Base-by-base conservation (phyloP, 2,888 invertebrate species). In the Agelastica alni region DNA sequence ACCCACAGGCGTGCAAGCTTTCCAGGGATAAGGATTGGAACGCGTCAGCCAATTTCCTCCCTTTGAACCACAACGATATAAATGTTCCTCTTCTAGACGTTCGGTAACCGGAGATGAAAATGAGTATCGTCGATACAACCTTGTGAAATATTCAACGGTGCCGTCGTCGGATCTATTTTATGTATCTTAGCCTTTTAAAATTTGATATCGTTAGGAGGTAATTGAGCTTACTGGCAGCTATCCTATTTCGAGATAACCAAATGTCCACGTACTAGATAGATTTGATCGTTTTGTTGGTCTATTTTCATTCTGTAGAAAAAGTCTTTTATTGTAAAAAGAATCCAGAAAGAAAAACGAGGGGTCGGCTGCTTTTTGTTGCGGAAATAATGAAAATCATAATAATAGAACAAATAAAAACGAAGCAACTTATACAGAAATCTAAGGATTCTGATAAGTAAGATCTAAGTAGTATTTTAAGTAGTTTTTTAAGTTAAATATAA, bases 31-130 rank as follows among this genome's bases (percentile, higher is more conserved):
- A 51, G 48, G 47, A 28, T 14, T 26, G 44, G 41, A 41, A 56
- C 52, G 51, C 45, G 53, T 44, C 14, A 43, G 39, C 51, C 59
- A 59, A 59, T 59, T 59, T 59, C 57, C 57, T 60, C 48, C 18
- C 39, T 45, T 55, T 55, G 55, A 53, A 46, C 57, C 53, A 37
- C 60, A 55, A 45, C 53, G 55, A 48, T 58, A 54, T 54, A 45
- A 53, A n/a, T n/a, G 49, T 43, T 53, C 43, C 53, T 56, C 43
- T 57, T 46, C 52, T 41, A 60, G 58, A 58, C 56, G 58, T 59
- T 9, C 57, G 51, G 52, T 62, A 53, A 45, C 59, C 63, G 62
- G 61, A 60, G 57, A 47, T 52, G 56, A 59, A 56, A 58, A 57
- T 45, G 51, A 45, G 51, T 55, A 30, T 45, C 13, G 44, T 48